phyloP scores from a whole-genome alignment of 2,797 vertebrate genomes.

The Adrianichthys oophorus region DNA sequence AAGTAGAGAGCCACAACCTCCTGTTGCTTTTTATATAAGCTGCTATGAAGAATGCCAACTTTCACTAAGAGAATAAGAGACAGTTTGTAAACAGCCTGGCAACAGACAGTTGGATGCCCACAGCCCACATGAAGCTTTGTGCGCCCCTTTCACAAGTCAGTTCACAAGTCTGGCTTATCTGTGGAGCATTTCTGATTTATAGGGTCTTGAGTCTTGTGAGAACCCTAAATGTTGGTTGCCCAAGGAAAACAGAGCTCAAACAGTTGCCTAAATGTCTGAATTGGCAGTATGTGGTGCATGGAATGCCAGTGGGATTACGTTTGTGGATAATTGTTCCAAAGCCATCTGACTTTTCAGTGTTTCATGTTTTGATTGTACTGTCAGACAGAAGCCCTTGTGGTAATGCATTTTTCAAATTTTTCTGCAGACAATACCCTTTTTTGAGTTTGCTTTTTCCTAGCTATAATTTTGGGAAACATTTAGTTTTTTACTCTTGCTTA shows the following conservation, averaged over 20 bases:
- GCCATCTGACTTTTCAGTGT: slow-evolving; percentile 5
- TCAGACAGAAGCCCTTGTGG: slow-evolving; percentile 7
- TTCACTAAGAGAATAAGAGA: neutral
- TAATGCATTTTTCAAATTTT: neutral
- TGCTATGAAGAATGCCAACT: neutral
- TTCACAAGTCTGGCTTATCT: neutral
- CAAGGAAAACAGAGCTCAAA: neutral
- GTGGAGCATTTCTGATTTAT: neutral
- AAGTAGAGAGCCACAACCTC: neutral
- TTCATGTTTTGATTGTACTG: slow-evolving; percentile 7
- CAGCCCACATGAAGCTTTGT: neutral
- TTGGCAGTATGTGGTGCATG: slow-evolving; percentile 1
- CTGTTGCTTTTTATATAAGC: neutral
- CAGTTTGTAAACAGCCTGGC: neutral
- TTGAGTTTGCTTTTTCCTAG: too few relatives aligned
- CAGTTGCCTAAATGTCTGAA: slow-evolving; percentile 2
- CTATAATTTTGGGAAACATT: too few relatives aligned
- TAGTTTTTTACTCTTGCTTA: too few relatives aligned
- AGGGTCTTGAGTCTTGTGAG: neutral
- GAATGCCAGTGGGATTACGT: neutral
- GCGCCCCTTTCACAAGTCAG: too few relatives aligned
- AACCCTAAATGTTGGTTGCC: neutral
- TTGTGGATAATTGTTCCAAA: slow-evolving; percentile 1
- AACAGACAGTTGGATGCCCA: neutral
- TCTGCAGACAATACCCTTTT: neutral